Percentiles rank a stretch among this genome's conserved stretches.
phyloP scores from a whole-genome alignment of 2,888 invertebrate species.

The Branchipolynoe longqiensis region DNA sequence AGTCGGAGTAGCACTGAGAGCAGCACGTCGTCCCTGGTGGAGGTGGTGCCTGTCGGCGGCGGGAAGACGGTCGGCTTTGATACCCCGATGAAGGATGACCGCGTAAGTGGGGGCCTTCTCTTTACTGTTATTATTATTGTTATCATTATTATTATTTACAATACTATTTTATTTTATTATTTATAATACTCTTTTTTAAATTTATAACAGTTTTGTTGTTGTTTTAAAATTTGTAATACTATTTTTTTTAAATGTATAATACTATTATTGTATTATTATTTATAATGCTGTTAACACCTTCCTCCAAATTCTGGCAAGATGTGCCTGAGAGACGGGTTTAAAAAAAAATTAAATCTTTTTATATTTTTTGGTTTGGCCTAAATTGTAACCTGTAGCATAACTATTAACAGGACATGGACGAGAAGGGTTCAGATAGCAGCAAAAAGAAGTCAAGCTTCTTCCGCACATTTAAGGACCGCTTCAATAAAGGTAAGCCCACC shows the following conservation, averaged over 20 bases:
- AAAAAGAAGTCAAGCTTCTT: constrained; percentile 86
- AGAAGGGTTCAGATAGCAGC: constrained; percentile 69
- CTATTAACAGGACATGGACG: too few relatives aligned
- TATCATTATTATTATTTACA: background rate
- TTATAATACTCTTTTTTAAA: background rate
- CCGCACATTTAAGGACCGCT: constrained; percentile 85
- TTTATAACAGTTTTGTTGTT: background rate
- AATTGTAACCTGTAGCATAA: too few relatives aligned
- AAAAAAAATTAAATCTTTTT: too few relatives aligned
- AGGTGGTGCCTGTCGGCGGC: background rate
- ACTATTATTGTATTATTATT: too few relatives aligned
- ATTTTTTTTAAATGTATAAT: too few relatives aligned
- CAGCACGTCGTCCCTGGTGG: constrained; percentile 59
- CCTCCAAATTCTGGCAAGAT: too few relatives aligned
- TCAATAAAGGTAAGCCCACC: constrained; percentile 78
- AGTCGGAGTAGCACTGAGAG: constrained; percentile 60
- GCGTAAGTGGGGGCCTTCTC: background rate
- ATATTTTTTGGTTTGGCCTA: too few relatives aligned
- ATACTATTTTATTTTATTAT: background rate
- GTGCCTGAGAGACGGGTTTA: too few relatives aligned
- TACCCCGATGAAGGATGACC: constrained; percentile 19
- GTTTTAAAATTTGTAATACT: too few relatives aligned
- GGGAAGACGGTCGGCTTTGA: constrained; percentile 52
- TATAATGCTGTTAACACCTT: too few relatives aligned
- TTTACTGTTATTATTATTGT: background rate